These are phyloP conservation scores for Polydrusus tereticollis DNA, from an alignment of 2,888 invertebrate genomes.

Conservation along the genomic window DNA sequence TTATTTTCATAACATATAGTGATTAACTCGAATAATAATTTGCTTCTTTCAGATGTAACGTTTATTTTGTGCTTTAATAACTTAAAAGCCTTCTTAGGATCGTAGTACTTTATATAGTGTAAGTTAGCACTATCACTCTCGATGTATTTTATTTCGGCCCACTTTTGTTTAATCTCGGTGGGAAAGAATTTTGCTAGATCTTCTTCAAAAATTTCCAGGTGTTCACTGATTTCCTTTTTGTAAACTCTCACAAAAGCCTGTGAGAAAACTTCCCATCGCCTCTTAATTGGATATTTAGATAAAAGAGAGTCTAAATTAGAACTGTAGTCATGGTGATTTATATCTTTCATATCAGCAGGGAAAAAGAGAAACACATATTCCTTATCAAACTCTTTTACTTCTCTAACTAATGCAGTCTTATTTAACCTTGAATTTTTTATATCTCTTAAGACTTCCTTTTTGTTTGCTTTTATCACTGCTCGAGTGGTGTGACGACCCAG, in stretches of 20 bases:
- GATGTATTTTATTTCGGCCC: slow-evolving; percentile 49
- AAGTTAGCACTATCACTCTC: slow-evolving; percentile 40
- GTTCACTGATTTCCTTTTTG: slow-evolving; percentile 22
- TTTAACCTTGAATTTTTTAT: slow-evolving; percentile 38
- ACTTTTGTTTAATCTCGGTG: slow-evolving; percentile 41
- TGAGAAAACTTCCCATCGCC: slow-evolving; percentile 50
- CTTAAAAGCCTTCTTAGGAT: slow-evolving; percentile 46
- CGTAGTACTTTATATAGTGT: slow-evolving; percentile 46
- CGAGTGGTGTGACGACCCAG: slow-evolving; percentile 49
- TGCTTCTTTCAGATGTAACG: slow-evolving; percentile 50
- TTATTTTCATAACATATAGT: slow-evolving; percentile 48
- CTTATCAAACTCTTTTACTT: slow-evolving; percentile 42
- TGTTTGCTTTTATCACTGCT: slow-evolving; percentile 36
- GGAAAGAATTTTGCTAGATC: slow-evolving; percentile 32
- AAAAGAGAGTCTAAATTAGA: slow-evolving; percentile 23
- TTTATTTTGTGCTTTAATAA: slow-evolving; percentile 54
- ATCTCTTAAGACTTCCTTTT: slow-evolving; percentile 46
- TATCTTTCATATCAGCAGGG: slow-evolving; percentile 32
- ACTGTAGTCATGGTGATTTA: slow-evolving; percentile 15
- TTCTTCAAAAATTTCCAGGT: slow-evolving; percentile 31
- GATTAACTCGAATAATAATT: slow-evolving; percentile 46
- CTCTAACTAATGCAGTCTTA: slow-evolving; percentile 39
- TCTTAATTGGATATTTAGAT: slow-evolving; percentile 47
- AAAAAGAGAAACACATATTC: slow-evolving; percentile 40
- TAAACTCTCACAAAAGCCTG: slow-evolving; percentile 39